These are phyloP conservation scores for Apostichopus parvimensis DNA, from an alignment of 35 echinoderm and acorn worm species.

Conservation along the genomic window DNA sequence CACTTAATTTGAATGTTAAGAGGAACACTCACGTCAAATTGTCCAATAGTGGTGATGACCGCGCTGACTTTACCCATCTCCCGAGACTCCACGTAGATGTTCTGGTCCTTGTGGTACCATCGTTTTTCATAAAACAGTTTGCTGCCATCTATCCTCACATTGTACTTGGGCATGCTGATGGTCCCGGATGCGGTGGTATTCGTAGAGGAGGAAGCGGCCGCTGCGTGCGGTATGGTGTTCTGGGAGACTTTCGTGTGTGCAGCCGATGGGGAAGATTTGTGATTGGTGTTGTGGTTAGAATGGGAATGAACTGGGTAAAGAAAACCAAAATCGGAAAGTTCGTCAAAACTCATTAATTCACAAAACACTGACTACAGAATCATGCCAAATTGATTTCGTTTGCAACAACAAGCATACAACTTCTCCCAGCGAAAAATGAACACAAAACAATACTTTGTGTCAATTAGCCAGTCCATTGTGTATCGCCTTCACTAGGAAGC, in stretches of 20 bases:
- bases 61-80: conserved; percentile 93
- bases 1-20: background rate
- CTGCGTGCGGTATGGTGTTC: background rate
- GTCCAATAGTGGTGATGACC: conserved; percentile 83
- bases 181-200: conserved; percentile 29
- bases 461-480: too few relatives aligned
- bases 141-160: conserved; percentile 83
- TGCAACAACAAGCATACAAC: too few relatives aligned
- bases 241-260: conserved; percentile 6
- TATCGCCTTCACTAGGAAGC: too few relatives aligned
- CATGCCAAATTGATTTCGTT: too few relatives aligned
- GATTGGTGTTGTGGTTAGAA: conserved; percentile 58
- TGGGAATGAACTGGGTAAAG: conserved; percentile 56
- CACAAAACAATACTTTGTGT: too few relatives aligned
- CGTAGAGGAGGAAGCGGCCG: conserved; percentile 31
- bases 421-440: too few relatives aligned
- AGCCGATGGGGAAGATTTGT: conserved; percentile 38
- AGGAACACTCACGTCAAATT: conserved; percentile 74
- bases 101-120: conserved; percentile 85
- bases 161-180: conserved; percentile 73
- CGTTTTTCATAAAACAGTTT: conserved; percentile 99
- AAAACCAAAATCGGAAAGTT: background rate
- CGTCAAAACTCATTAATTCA: too few relatives aligned
- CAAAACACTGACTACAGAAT: too few relatives aligned
- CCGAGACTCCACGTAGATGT: conserved; percentile 89